Evolutionary conservation across 64 coral and sea anemone species (phyloP).

Genomic region (Montipora cactus): DNA sequence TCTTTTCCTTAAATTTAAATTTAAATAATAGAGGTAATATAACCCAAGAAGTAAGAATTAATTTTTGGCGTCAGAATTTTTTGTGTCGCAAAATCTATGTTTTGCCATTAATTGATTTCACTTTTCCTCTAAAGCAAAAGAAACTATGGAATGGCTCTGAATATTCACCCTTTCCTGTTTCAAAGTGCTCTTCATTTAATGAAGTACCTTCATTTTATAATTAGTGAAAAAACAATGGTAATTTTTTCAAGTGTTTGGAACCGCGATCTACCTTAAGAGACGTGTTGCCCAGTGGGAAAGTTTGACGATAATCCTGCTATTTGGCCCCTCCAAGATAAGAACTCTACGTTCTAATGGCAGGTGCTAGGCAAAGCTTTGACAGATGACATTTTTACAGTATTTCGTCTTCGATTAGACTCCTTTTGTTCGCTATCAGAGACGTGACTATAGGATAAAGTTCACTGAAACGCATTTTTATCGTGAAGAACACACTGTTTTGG

Average conservation of each 20-base stretch:
- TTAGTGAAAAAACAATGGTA: conserved; percentile 8
- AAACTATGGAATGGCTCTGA: background rate
- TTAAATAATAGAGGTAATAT: background rate
- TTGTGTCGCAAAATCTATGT: background rate
- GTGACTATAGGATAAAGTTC: background rate
- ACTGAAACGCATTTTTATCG: background rate
- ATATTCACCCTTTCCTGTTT: background rate
- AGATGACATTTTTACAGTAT: conserved; percentile 26
- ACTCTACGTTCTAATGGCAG: background rate
- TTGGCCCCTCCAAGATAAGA: background rate
- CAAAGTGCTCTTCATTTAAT: conserved; percentile 23
- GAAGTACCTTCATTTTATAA: conserved; percentile 34
- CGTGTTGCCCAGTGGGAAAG: background rate
- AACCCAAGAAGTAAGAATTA: background rate
- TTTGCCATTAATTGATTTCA: background rate
- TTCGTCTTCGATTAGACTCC: conserved; percentile 2
- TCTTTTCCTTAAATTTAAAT: background rate
- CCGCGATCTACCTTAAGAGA: background rate
- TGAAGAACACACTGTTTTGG: background rate
- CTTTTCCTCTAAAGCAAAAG: background rate
- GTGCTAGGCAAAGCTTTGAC: conserved; percentile 34
- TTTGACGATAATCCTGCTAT: conserved; percentile 35
- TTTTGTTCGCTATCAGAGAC: conserved; percentile 1
- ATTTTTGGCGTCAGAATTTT: background rate
- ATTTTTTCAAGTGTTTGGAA: conserved; percentile 43